Conservation (phyloP, 2,888 invertebrate species). For the Leptopilina myrica region DNA sequence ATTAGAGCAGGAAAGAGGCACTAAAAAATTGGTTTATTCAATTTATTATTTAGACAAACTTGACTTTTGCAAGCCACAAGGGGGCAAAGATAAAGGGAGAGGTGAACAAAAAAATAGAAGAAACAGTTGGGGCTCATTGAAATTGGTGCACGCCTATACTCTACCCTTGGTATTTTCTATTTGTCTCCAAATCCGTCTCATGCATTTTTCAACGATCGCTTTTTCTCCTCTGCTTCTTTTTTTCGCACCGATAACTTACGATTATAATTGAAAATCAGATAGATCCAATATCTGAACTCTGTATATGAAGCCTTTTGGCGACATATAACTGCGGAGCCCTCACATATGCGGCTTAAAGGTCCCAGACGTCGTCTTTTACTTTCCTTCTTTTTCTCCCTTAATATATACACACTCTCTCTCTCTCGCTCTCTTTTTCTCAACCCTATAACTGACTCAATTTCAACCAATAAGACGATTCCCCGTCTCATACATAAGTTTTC, state of each 20-base stretch:
- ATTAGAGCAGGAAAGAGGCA: neutral
- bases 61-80: neutral
- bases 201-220: conserved; percentile 43
- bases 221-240: conserved; percentile 32
- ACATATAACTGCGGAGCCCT: neutral
- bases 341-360: conserved; percentile 11
- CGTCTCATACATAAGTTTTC: neutral
- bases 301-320: conserved; percentile 1
- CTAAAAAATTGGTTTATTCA: conserved; percentile 1
- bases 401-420: no score
- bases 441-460: conserved; percentile 43
- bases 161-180: conserved; percentile 25
- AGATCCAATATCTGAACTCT: conserved; percentile 60
- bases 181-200: conserved; percentile 37
- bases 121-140: conserved; percentile 15
- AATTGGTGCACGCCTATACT: neutral
- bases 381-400: neutral
- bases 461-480: conserved; percentile 60
- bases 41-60: conserved; percentile 28
- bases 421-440: neutral
- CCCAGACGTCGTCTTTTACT: neutral
- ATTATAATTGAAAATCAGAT: conserved; percentile 70
- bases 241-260: conserved; percentile 49
- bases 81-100: no score
- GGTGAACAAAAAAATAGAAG: neutral